phyloP scores from a whole-genome alignment of 1,140 invertebrate genomes.

The Psilanteris sp. region DNA sequence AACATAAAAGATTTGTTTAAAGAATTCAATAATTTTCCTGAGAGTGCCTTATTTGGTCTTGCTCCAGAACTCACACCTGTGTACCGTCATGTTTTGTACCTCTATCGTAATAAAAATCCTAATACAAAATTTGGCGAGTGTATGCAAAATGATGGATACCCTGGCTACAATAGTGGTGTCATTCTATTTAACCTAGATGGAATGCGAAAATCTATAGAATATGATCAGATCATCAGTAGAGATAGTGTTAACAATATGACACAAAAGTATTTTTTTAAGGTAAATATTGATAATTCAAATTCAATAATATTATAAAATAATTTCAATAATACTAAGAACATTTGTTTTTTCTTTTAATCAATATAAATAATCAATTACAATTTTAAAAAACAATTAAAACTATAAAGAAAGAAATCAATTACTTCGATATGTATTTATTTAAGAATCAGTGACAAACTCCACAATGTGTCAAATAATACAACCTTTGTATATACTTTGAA shows the following conservation, averaged over 20 bases:
- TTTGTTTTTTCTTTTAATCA: too few species aligned
- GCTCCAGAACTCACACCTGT: conserved; percentile 90
- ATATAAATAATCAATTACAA: too few species aligned
- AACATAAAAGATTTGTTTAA: conserved; percentile 85
- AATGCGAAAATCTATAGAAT: conserved; percentile 84
- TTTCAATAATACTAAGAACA: too few species aligned
- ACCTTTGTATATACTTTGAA: too few species aligned
- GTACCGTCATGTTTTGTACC: conserved; percentile 88
- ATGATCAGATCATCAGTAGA: conserved; percentile 81
- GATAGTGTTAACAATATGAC: conserved; percentile 82
- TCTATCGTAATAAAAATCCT: conserved; percentile 84
- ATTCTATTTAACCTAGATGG: conserved; percentile 86
- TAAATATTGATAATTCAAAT: too few species aligned
- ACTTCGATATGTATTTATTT: too few species aligned
- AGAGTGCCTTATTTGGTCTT: conserved; percentile 85
- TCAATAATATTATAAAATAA: too few species aligned
- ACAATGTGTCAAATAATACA: too few species aligned
- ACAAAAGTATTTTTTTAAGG: conserved; percentile 85
- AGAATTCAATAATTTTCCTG: conserved; percentile 84
- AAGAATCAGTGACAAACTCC: too few species aligned
- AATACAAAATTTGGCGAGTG: conserved; percentile 83
- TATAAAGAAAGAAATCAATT: too few species aligned
- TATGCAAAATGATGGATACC: conserved; percentile 82
- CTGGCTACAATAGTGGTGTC: conserved; percentile 91
- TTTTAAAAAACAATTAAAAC: too few species aligned